Base-by-base conservation (phyloP, 2,888 invertebrate genomes). In the Strigamia maritima region DNA sequence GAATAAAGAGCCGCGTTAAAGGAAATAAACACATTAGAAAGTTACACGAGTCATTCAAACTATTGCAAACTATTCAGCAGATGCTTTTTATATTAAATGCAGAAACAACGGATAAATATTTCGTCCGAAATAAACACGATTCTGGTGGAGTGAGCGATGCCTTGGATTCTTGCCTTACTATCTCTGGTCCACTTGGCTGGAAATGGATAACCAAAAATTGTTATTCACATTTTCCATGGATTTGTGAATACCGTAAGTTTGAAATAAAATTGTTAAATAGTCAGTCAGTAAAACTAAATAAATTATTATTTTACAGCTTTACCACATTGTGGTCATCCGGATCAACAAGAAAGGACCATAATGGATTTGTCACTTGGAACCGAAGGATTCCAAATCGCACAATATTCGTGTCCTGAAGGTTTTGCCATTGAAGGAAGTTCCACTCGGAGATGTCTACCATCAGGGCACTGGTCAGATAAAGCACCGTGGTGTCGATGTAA, bases 21-120 rank as follows among this genome's bases (percentile, higher is more conserved):
- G n/a, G n/a, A n/a, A n/a, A n/a, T n/a, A n/a, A n/a, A 31, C 31
- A 2, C 7, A 31, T 31, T 31, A 31, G 31, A 31, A 31, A 31
- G 31, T 31, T 7, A 31, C 31, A 4, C 7, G 31, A 31, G 31
- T 31, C 31, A 31, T 31, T 31, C 31, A 31, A 31, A 31, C 7
- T 31, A 31, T 31, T 31, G 31, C 31, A 31, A 31, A 31, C 7
- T 31, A 31, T 49, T 10, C 49, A 10, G n/a, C 3, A 31, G 31
- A 4, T 14, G 2, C 7, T 49, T 49, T 74, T 26, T 74, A 16
- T 16, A 7, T 28, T 26, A 40, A 12, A 10, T 28, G 38, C 31
- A 77, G 77, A 77, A 22, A 44, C 77, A 49, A 49, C 77, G 10
- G n/a, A 40, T 44, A 77, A 77, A 77, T 77, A 77, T 49, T 77